Conservation (phyloP, 2,888 invertebrate genomes). For the Drosophila koepferae region DNA sequence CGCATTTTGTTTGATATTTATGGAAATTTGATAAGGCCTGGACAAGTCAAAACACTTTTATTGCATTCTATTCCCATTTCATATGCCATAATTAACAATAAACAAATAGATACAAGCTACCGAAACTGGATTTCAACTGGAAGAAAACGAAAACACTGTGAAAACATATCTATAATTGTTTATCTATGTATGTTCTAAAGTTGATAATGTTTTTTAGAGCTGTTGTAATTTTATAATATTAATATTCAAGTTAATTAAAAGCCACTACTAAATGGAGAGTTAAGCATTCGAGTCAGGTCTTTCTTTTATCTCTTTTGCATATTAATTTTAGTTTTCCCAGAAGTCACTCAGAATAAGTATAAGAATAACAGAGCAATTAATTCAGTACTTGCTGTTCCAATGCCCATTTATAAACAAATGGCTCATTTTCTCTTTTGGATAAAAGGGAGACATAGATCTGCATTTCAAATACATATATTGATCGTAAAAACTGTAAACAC, state of each 20-base stretch:
- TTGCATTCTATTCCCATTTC: constrained; percentile 29
- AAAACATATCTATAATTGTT: constrained; percentile 5
- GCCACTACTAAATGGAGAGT: neutral
- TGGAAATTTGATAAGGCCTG: constrained; percentile 69
- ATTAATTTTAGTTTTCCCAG: neutral
- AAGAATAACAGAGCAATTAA: neutral
- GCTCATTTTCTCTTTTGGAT: neutral
- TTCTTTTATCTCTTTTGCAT: neutral
- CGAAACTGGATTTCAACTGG: neutral
- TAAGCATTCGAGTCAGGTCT: neutral
- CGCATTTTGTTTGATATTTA: constrained; percentile 61
- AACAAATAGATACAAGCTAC: constrained; percentile 17
- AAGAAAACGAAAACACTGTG: neutral
- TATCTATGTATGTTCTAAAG: neutral
- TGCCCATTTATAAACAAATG: constrained; percentile 9
- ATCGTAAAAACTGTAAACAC: constrained; percentile 41
- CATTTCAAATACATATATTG: constrained; percentile 34
- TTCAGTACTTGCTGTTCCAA: constrained; percentile 2
- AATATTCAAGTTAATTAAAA: neutral
- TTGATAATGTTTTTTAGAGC: neutral
- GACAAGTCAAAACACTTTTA: constrained; percentile 45
- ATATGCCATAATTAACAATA: constrained; percentile 30
- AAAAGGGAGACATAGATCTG: neutral
- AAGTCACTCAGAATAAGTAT: neutral
- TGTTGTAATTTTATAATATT: neutral